Conservation (phyloP, 2,113 vertebrate species). For the Macroglossus sobrinus region DNA sequence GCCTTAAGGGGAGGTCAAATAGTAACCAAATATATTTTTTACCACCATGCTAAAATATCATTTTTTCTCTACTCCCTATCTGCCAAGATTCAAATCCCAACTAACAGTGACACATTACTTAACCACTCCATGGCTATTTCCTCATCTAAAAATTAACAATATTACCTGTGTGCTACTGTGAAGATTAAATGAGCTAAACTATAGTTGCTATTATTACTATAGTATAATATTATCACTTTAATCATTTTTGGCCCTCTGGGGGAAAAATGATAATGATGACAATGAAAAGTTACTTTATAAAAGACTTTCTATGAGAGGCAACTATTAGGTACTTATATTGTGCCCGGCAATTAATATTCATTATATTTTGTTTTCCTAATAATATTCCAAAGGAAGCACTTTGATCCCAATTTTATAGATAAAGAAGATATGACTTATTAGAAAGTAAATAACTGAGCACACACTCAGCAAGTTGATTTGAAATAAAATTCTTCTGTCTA, state of each 20-base stretch:
- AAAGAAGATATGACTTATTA: neutral
- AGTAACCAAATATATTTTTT: slow-evolving; percentile 42
- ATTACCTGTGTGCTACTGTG: neutral
- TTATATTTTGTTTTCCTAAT: slow-evolving; percentile 15
- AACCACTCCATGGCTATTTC: neutral
- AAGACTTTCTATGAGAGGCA: neutral
- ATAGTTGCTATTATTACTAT: neutral
- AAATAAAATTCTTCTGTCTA: neutral
- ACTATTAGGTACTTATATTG: neutral
- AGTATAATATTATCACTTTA: neutral
- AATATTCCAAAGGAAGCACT: neutral
- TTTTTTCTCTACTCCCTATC: neutral
- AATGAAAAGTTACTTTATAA: neutral
- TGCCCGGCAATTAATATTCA: neutral
- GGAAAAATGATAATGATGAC: neutral
- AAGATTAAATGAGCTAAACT: neutral
- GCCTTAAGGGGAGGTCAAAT: neutral
- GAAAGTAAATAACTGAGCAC: neutral
- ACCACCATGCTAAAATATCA: neutral
- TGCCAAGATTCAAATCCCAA: slow-evolving; percentile 27
- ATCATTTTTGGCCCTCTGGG: neutral
- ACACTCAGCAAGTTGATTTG: neutral
- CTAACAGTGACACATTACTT: neutral
- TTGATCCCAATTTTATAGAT: neutral
- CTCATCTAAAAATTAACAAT: neutral